Evolutionary conservation across 2,797 vertebrate genomes (phyloP), one percentile per base, ranked within the genome.

Genomic region (Chelonia mydas): DNA sequence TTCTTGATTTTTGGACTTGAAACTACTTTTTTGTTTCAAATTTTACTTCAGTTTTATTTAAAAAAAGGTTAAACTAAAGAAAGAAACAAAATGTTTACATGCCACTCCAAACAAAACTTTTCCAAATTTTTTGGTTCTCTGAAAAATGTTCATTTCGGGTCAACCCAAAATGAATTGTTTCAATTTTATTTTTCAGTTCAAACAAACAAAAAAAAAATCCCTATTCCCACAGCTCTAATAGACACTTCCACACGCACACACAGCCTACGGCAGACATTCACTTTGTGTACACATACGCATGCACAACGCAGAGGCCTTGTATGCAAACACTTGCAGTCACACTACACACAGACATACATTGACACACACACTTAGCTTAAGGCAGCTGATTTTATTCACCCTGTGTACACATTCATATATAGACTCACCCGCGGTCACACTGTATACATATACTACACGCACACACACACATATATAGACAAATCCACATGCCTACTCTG

Each of bases 401-500:
- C 37, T 25, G 37, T 21, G 41, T 61, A 27, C n/a, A n/a, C 77
- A 41, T 16, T n/a, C 54, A 45, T 11, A 25, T 23, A 72, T 4
- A 37, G 28, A n/a, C 7, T 10, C n/a, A 23, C 7, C 17, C 4
- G 19, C 9, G 16, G 21, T 41, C 37, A 13, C 41, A 27, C 41
- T 76, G 23, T 25, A 74, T 74, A 12, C 11, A 1, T 27, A 25
- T 27, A 41, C 27, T 17, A 72, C 21, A 72, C 33, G 8, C 33
- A 21, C 5, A 41, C 59, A 37, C n/a, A 9, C 12, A 31, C 8
- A 7, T 9, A 47, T 47, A 23, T 25, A 55, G 11, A 3, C 50
- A 28, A 41, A 41, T 41, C 13, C 4, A 33, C 0, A 1, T 0
- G 13, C 59, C 55, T n/a, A 17, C 5, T 53, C 78, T 37, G 33